These are phyloP conservation scores for Toxotes lorentzi DNA, from an alignment of 2,797 vertebrate genomes.

Conservation along the genomic window DNA sequence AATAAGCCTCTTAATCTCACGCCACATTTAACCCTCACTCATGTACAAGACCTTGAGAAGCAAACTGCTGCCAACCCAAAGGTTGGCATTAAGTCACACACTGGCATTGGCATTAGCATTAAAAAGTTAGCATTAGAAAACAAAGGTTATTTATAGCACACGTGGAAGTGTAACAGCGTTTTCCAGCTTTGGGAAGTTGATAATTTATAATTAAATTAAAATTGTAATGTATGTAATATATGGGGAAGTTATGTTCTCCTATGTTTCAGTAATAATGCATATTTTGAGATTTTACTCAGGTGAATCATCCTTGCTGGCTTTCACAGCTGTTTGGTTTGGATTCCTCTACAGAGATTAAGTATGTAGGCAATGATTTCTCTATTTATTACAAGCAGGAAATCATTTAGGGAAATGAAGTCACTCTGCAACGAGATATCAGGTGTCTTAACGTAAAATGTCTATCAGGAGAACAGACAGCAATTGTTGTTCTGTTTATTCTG, in stretches of 20 bases:
- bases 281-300: background rate
- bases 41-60: too few species aligned
- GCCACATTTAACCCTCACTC: too few species aligned
- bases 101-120: too few species aligned
- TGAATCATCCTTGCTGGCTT: background rate
- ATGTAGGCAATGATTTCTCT: background rate
- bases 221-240: background rate
- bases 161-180: too few species aligned
- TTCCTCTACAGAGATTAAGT: background rate
- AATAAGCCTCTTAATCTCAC: too few species aligned
- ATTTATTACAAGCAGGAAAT: background rate
- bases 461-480: background rate
- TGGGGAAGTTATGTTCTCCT: background rate
- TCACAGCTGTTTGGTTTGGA: background rate
- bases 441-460: background rate
- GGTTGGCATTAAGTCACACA: too few species aligned
- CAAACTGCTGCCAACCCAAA: too few species aligned
- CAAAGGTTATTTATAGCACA: too few species aligned
- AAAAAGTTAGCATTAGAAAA: background rate
- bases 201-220: background rate
- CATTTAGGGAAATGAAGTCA: background rate
- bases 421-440: background rate
- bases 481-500: slow-evolving; percentile 6
- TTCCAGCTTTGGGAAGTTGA: background rate
- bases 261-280: background rate